Evolutionary conservation across 2,888 invertebrate species (phyloP), one percentile per base, ranked within the genome.

Genomic region (Sarcophaga subvicina): DNA sequence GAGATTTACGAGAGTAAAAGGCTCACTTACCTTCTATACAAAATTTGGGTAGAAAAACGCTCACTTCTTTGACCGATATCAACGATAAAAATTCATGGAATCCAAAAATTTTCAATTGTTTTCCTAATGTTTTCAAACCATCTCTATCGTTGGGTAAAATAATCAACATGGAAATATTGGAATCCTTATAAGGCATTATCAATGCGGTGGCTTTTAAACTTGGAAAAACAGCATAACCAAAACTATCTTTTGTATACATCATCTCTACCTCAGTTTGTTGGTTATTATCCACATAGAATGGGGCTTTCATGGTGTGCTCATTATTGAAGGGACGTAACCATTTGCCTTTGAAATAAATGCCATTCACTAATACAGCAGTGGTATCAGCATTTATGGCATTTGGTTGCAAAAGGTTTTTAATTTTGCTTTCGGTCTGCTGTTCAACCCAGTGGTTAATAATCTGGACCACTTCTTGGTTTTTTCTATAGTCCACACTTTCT

Each of bases 261-360:
- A 96, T 97, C n/a, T 96, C 95, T 3, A 96, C 95, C 20, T 88
- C 49, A 1, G 90, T 75, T 0, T 94, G 94, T 17, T 94, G 94
- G 22, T 22, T 22, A 22, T 22, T 22, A 62, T 94, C 94, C 14
- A 95, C 86, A 90, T 95, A 94, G 94, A 98, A 98, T 2, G 95
- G 94, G 77, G 93, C 94, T 0, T 95, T 94, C 20, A 86, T 89
- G 0, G 98, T 98, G 3, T 89, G 54, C 0, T 90, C 90, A 0
- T 94, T 90, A 37, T 96, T 91, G 91, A 98, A 98, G 89, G 95
- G 94, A 59, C 94, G 91, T 67, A 94, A 92, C 97, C 98, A 98
- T 60, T 95, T 94, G 3, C 96, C 97, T 94, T 98, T 98, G 93
- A 98, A 98, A 92, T 98, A 97, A 20, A 98, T 95, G 0, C 97